Evolutionary conservation across 1,140 invertebrate species (phyloP).

Genomic region (Potamilus streckersoni): DNA sequence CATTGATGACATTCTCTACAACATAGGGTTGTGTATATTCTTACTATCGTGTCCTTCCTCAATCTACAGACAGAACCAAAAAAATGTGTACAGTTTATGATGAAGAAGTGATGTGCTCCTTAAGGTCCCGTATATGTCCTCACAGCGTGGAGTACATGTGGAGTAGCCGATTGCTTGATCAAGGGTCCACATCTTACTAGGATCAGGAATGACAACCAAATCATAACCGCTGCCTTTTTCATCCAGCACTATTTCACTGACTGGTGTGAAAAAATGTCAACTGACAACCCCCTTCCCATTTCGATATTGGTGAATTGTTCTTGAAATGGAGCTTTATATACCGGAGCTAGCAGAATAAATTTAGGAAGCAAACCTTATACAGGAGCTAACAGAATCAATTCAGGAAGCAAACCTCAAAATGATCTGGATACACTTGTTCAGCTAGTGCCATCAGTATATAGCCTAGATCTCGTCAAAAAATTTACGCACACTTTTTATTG

Average conservation of each 20-base stretch:
- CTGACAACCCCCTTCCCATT: not conserved
- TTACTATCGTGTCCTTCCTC: no score
- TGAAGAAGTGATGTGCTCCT: no score
- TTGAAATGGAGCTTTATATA: constrained; percentile 2
- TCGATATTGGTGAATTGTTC: constrained; percentile 11
- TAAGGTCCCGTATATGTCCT: no score
- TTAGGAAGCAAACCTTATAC: not conserved
- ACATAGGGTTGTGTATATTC: no score
- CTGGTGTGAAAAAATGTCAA: constrained; percentile 3
- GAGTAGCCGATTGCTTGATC: constrained; percentile 28
- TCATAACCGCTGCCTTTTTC: constrained; percentile 1
- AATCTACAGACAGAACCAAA: no score
- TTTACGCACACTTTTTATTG: no score
- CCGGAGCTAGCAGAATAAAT: not conserved
- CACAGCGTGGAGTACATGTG: not conserved
- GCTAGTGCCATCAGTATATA: constrained; percentile 13
- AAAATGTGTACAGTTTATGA: no score
- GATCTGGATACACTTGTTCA: constrained; percentile 7
- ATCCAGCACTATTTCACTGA: not conserved
- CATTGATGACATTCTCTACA: no score
- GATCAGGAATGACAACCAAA: constrained; percentile 17
- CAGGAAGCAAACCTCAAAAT: not conserved
- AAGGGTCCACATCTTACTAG: constrained; percentile 9
- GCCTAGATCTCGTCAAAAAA: constrained; percentile 10
- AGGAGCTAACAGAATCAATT: not conserved